Conservation (phyloP, 2,797 vertebrate genomes). For the Labroides dimidiatus region DNA sequence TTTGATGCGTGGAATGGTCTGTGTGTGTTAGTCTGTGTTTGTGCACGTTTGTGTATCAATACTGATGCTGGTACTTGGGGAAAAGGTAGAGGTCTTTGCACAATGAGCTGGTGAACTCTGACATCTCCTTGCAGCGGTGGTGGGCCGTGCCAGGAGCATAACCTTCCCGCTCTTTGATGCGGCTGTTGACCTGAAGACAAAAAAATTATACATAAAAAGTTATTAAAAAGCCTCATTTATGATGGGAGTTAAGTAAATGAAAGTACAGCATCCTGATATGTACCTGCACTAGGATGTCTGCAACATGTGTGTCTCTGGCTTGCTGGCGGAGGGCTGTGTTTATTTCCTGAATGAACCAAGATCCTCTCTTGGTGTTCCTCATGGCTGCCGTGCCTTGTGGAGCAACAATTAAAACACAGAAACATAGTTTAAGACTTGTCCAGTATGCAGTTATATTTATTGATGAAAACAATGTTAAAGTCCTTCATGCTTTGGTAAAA, state of each 20-base stretch:
- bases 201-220: not conserved
- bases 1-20: conserved; percentile 49
- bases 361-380: conserved; percentile 96
- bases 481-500: not conserved
- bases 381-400: conserved; percentile 92
- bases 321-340: conserved; percentile 87
- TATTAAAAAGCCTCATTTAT: not conserved
- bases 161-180: conserved; percentile 94
- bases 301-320: conserved; percentile 90
- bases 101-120: conserved; percentile 95
- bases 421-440: not conserved
- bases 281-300: conserved; percentile 97
- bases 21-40: conserved; percentile 30
- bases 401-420: conserved; percentile 31
- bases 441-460: not conserved
- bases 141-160: conserved; percentile 94
- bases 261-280: not conserved
- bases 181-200: conserved; percentile 87
- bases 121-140: conserved; percentile 99
- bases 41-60: conserved; percentile 55
- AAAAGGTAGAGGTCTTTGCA: conserved; percentile 95
- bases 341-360: conserved; percentile 96
- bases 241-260: not conserved
- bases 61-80: conserved; percentile 87
- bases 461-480: not conserved